These are phyloP conservation scores for Erebia palarica DNA, from an alignment of 2,888 invertebrate genomes.

Conservation along the genomic window DNA sequence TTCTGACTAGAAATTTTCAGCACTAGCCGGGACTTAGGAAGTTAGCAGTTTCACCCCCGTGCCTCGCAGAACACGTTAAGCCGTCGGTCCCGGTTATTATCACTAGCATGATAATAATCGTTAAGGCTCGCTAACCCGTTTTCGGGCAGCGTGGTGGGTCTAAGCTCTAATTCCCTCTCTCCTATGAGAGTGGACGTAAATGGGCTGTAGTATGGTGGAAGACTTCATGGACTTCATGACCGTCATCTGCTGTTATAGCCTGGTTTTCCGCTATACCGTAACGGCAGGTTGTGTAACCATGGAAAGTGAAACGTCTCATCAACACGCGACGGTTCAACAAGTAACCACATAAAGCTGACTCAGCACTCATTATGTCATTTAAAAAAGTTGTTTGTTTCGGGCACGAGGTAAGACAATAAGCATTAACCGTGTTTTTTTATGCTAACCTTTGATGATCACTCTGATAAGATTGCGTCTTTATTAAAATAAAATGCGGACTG, in stretches of 20 bases:
- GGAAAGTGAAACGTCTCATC: constrained; percentile 55
- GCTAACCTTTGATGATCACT: neutral
- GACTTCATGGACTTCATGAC: neutral
- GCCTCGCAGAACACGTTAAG: too few relatives aligned
- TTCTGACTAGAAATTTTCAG: too few relatives aligned
- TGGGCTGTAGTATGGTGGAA: too few relatives aligned
- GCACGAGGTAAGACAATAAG: neutral
- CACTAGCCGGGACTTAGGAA: too few relatives aligned
- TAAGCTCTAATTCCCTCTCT: too few relatives aligned
- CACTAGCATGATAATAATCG: too few relatives aligned
- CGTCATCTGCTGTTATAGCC: neutral
- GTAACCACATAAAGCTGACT: constrained; percentile 2
- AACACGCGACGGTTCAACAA: constrained; percentile 44
- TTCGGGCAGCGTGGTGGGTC: too few relatives aligned
- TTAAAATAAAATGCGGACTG: too few relatives aligned
- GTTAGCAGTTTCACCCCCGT: too few relatives aligned
- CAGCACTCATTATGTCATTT: constrained; percentile 9
- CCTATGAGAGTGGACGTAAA: too few relatives aligned
- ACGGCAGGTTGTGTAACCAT: constrained; percentile 44
- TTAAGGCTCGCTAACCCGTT: too few relatives aligned
- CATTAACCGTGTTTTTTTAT: neutral
- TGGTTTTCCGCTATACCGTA: constrained; percentile 1
- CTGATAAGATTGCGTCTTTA: neutral
- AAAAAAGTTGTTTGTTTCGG: neutral
- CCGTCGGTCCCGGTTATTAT: too few relatives aligned